Evolutionary conservation across 37 sponge, comb jelly and placozoan genomes (phyloP).

Genomic region (Hexactinellida sp.): DNA sequence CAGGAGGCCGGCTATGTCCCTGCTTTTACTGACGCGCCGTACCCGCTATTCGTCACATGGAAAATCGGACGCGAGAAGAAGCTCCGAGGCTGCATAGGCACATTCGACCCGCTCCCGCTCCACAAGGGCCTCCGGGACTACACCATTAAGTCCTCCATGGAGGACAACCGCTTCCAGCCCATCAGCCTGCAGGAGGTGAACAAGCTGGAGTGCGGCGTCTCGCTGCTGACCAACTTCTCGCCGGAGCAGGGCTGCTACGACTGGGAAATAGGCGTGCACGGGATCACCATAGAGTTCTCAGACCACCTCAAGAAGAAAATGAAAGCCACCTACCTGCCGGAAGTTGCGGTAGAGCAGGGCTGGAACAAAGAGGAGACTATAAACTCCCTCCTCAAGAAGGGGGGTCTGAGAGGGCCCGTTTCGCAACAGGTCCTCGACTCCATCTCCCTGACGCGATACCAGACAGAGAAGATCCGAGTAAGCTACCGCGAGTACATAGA

Average conservation of each 20-base stretch:
- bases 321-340: constrained; percentile 94
- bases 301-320: constrained; percentile 11
- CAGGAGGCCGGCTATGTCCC: constrained; percentile 20
- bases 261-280: constrained; percentile 96
- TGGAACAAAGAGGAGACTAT: constrained; percentile 80
- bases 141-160: constrained; percentile 73
- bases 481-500: constrained; percentile 61
- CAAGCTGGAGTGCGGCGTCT: constrained; percentile 68
- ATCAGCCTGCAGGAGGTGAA: constrained; percentile 59
- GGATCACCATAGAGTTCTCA: constrained; percentile 84
- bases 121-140: constrained; percentile 85
- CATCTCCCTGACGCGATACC: constrained; percentile 58
- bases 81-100: constrained; percentile 96
- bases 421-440: constrained; percentile 42
- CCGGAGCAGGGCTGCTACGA: constrained; percentile 56
- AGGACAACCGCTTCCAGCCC: constrained; percentile 85
- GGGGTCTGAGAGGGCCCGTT: constrained; percentile 59
- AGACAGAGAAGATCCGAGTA: constrained; percentile 64
- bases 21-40: constrained; percentile 48
- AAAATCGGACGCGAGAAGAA: constrained; percentile 51
- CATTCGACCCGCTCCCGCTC: constrained; percentile 66
- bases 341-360: constrained; percentile 86
- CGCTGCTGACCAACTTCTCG: constrained; percentile 81
- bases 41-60: constrained; percentile 96
- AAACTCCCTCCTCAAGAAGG: constrained; percentile 80